These are phyloP conservation scores for Trematomus bernacchii DNA, from an alignment of 2,797 vertebrate species.

Conservation along the genomic window DNA sequence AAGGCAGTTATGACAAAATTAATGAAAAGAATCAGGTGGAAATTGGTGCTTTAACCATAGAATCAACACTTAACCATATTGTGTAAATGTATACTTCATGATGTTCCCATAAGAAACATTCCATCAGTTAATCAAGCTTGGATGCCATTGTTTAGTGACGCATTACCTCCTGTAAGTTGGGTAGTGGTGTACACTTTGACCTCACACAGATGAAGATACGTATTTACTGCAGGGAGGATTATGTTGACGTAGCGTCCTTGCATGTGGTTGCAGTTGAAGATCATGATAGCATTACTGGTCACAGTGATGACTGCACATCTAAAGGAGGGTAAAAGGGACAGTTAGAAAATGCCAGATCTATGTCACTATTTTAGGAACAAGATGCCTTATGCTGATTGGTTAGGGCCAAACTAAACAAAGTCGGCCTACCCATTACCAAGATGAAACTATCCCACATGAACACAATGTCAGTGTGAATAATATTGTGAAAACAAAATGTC, in stretches of 20 bases:
- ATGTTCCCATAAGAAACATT: too few relatives aligned
- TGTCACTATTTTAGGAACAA: background rate
- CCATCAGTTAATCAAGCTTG: background rate
- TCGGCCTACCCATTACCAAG: background rate
- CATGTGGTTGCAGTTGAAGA: constrained; percentile 1
- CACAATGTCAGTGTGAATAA: background rate
- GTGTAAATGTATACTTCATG: background rate
- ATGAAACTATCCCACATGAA: background rate
- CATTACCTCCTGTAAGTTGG: background rate
- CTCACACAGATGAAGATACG: background rate
- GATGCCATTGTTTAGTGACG: background rate
- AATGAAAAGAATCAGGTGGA: background rate
- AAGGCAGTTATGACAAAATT: background rate
- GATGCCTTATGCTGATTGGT: constrained; percentile 9
- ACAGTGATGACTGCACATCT: constrained; percentile 23
- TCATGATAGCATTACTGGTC: background rate
- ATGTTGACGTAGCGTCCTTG: constrained; percentile 22
- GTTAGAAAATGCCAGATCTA: background rate
- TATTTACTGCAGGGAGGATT: background rate
- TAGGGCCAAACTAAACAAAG: background rate
- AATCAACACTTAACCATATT: background rate
- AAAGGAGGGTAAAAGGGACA: background rate
- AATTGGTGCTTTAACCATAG: background rate
- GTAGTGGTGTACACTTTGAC: constrained; percentile 6
- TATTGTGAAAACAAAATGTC: background rate